A percentile compares a stretch with the other conserved stretches of the same genome.
phyloP scores from a whole-genome alignment of 2,888 invertebrate genomes.

The Troides aeacus region DNA sequence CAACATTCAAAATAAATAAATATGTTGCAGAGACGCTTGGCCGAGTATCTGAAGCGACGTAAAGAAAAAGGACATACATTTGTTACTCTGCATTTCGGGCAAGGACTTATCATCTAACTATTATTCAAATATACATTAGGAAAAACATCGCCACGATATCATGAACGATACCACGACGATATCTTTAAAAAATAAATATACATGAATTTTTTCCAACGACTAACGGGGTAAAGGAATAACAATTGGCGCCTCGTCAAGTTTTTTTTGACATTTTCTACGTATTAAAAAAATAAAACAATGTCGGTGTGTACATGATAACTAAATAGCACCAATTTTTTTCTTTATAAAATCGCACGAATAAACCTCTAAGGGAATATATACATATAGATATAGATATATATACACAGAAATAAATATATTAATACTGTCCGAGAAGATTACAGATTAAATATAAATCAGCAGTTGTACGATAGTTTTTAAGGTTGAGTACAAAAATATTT shows the following conservation, averaged over 20 bases:
- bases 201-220: not conserved
- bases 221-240: conserved; percentile 3
- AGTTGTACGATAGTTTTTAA: not conserved
- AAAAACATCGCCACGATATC: not conserved
- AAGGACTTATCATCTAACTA: not conserved
- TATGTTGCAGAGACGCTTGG: conserved; percentile 5
- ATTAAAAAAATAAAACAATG: conserved; percentile 3
- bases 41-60: not conserved
- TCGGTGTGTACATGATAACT: not conserved
- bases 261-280: not conserved
- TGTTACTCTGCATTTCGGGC: not conserved
- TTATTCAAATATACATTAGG: not conserved
- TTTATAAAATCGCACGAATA: not conserved
- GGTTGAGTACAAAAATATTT: conserved; percentile 8
- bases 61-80: not conserved
- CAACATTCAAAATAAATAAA: conserved; percentile 16
- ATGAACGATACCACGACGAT: not conserved
- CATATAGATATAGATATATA: not conserved
- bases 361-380: not conserved
- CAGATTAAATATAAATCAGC: conserved; percentile 1
- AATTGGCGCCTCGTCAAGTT: not conserved
- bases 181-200: not conserved
- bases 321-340: conserved; percentile 12
- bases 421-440: conserved; percentile 15
- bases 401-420: not conserved